Conservation (phyloP, 1,140 invertebrate species). For the Drosophila pandora region DNA sequence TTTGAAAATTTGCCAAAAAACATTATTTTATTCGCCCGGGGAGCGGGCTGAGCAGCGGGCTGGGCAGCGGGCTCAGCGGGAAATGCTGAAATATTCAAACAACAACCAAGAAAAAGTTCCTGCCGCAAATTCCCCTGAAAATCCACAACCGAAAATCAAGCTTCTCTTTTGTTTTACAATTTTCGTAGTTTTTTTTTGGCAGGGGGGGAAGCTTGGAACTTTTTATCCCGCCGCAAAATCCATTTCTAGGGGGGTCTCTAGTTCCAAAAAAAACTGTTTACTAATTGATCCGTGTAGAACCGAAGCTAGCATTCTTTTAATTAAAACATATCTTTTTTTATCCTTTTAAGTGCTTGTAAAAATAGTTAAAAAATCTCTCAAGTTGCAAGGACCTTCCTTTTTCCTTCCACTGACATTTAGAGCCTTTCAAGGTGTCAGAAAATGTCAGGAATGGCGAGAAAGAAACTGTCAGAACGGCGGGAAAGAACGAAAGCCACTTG, state of each 20-base stretch:
- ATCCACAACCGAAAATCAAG: conserved; percentile 37
- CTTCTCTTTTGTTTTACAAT: conserved; percentile 26
- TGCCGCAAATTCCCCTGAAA: conserved; percentile 26
- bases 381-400: too few relatives aligned
- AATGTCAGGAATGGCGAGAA: too few relatives aligned
- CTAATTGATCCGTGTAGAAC: conserved; percentile 27
- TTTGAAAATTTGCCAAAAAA: conserved; percentile 65
- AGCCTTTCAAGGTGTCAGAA: neutral
- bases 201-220: conserved; percentile 12
- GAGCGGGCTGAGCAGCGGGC: conserved; percentile 21
- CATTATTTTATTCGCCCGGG: conserved; percentile 46
- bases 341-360: too few relatives aligned
- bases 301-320: too few relatives aligned
- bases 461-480: conserved; percentile 1
- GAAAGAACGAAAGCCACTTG: neutral
- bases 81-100: conserved; percentile 43
- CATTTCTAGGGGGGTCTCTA: conserved; percentile 17
- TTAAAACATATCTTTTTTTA: too few relatives aligned
- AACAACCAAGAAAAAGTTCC: conserved; percentile 22
- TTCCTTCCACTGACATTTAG: too few relatives aligned
- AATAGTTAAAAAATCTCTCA: too few relatives aligned
- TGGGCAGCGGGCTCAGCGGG: conserved; percentile 22
- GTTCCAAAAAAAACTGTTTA: neutral
- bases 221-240: conserved; percentile 43
- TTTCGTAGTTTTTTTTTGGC: neutral